Evolutionary conservation across 2,888 invertebrate species (phyloP), one percentile per base, ranked within the genome.

Genomic region (Leptogaster cylindrica): DNA sequence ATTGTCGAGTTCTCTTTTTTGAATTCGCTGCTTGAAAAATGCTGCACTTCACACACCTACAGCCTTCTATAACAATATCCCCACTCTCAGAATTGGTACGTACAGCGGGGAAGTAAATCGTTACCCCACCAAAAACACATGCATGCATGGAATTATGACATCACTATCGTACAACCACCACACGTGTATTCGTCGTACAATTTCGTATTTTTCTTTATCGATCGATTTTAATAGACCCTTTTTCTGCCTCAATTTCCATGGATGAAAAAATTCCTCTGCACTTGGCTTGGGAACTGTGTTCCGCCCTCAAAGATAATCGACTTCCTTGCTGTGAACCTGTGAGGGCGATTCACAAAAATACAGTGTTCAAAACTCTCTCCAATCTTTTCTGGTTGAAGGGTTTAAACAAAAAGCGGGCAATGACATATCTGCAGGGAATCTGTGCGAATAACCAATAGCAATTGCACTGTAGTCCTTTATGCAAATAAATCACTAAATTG

Each of bases 141-240:
- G 48, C 64, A 64, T 64, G 48, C 36, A 64, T 41, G 67, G 64
- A 67, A 48, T 69, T 67, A 69, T 69, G 69, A 69, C 69, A 69
- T 69, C 69, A 69, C 69, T 58, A 67, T 31, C 65, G 64, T 69
- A 69, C 69, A 67, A 69, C 65, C 61, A 69, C 65, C 61, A 69
- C 69, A 69, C 69, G 69, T 69, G 69, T 69, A 67, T 65, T 48
- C 33, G 8, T 68, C 68, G 70, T 70, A 70, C 64, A 63, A 65
- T 66, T 70, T 70, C 68, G 68, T 68, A 70, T 65, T 70, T 70
- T 70, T 68, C 67, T 65, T 31, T 70, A 70, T 70, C 70, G 70
- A 70, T 70, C 70, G 70, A 70, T 70, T 58, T 39, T 66, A 69
- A 61, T 50, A 25, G 20, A 27, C 36, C n/a, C n/a, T 50, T 50